A percentile compares a stretch with the other conserved stretches of the same genome.
Conservation (phyloP, 2,888 invertebrate genomes). For the Cosmia pyralina region DNA sequence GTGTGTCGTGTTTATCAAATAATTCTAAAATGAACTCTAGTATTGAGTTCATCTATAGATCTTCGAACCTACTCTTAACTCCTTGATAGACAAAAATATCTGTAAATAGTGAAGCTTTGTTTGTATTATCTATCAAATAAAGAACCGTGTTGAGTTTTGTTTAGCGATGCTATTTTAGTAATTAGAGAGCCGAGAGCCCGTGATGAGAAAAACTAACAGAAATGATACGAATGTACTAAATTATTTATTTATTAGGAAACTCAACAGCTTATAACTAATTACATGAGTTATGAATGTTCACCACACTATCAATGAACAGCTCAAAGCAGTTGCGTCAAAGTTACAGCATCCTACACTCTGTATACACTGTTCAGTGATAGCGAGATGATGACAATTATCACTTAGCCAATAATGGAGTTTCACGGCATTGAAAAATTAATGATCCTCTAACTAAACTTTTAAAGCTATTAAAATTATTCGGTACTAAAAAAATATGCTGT, state of each 20-base stretch:
- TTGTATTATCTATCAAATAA: conserved; percentile 32
- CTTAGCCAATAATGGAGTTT: no score
- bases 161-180: conserved; percentile 48
- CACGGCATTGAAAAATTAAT: no score
- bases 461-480: conserved; percentile 23
- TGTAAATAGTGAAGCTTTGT: conserved; percentile 6
- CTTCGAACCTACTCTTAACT: neutral
- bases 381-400: no score
- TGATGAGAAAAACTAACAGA: conserved; percentile 31
- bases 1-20: neutral
- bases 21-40: neutral
- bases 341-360: no score
- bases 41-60: neutral
- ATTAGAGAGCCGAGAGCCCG: conserved; percentile 45
- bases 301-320: no score
- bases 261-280: no score
- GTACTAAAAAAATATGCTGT: conserved; percentile 8
- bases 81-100: neutral
- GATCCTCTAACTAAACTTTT: conserved; percentile 17
- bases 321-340: no score
- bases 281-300: no score
- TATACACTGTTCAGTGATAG: no score
- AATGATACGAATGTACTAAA: conserved; percentile 24
- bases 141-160: conserved; percentile 33
- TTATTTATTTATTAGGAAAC: no score